Evolutionary conservation across 2,888 invertebrate species (phyloP), one percentile per base, ranked within the genome.

Genomic region (Dascillus cervinus): DNA sequence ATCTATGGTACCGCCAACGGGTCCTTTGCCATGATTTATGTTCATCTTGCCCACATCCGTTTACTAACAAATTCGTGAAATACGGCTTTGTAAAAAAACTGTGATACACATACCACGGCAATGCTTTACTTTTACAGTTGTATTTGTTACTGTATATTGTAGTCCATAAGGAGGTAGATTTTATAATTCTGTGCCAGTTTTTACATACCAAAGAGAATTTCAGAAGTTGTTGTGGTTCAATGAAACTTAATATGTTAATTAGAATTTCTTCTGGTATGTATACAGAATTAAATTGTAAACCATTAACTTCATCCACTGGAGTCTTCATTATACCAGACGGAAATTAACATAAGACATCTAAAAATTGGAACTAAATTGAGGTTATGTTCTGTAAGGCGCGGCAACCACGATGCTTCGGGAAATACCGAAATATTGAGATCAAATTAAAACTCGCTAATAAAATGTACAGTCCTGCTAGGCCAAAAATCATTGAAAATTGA

Each of bases 251-350:
- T 26, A 72, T 66, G 34, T 64, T 46, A 1, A 56, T 43, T 9
- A 71, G 38, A 11, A 72, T 43, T 52, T 73, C 72, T 49, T 65
- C 62, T 2, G 72, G 72, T 9, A 72, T 35, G 39, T 63, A 64
- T 29, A 46, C 46, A 14, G 52, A 47, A 19, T 50, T 47, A 4
- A 67, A 41, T 17, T 52, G 37, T 22, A 63, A 46, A 13, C 68
- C 68, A 36, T 67, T 67, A 15, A 35, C 33, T 20, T 28, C 14
- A 17, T 41, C 41, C n/a, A n/a, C n/a, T n/a, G n/a, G n/a, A n/a
- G n/a, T n/a, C n/a, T n/a, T n/a, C n/a, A n/a, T n/a, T n/a, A n/a
- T n/a, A n/a, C n/a, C n/a, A n/a, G n/a, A n/a, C n/a, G n/a, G n/a
- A n/a, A n/a, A n/a, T n/a, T n/a, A n/a, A n/a, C n/a, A n/a, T n/a